Evolutionary conservation across 2,888 invertebrate species (phyloP).

Genomic region (Drosophila mimetica): DNA sequence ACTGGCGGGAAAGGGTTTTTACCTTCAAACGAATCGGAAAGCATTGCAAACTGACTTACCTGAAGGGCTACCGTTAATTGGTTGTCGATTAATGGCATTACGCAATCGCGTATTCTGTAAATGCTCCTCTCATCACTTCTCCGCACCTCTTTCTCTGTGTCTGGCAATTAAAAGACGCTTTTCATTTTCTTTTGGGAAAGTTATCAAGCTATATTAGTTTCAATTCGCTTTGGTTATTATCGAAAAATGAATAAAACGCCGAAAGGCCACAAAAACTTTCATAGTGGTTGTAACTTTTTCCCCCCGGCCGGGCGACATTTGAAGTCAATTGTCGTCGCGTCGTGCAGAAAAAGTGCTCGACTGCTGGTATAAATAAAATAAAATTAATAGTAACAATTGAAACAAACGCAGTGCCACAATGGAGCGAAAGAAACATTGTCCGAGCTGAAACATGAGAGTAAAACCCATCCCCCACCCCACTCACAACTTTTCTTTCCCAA

Average conservation of each 20-base stretch:
- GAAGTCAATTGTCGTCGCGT: constrained; percentile 71
- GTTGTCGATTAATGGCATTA: constrained; percentile 65
- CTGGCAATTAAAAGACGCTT: constrained; percentile 53
- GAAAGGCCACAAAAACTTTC: constrained; percentile 68
- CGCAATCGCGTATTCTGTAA: constrained; percentile 60
- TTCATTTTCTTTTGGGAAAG: constrained; percentile 72
- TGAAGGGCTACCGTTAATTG: constrained; percentile 51
- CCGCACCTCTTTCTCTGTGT: not conserved
- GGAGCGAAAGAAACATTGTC: constrained; percentile 51
- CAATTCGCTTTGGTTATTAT: constrained; percentile 75
- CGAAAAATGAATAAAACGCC: constrained; percentile 60
- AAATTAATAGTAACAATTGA: constrained; percentile 73
- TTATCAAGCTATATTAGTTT: constrained; percentile 63
- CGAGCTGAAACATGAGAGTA: constrained; percentile 52
- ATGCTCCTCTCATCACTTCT: constrained; percentile 13
- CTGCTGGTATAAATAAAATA: constrained; percentile 57
- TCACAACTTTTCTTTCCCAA: constrained; percentile 6
- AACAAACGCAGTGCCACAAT: constrained; percentile 57
- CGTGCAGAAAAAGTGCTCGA: constrained; percentile 63
- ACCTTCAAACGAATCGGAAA: constrained; percentile 63
- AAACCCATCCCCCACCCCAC: constrained; percentile 2
- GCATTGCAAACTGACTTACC: constrained; percentile 71
- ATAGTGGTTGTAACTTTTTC: constrained; percentile 65
- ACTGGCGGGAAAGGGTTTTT: constrained; percentile 39
- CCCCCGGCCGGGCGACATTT: constrained; percentile 65